Conservation (phyloP, 2,888 invertebrate species). For the Zonitis immaculata region DNA sequence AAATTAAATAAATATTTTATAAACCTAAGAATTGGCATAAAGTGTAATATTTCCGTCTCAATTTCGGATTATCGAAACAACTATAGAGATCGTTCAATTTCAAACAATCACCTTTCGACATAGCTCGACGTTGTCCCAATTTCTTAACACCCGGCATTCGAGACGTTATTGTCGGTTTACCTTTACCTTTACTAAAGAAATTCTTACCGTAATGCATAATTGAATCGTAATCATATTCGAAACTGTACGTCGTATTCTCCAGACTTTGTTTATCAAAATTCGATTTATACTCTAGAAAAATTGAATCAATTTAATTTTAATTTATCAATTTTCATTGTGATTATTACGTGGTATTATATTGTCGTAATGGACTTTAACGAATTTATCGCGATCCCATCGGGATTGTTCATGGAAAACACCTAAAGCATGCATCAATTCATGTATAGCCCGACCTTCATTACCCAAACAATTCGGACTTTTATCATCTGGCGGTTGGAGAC, state of each 20-base stretch:
- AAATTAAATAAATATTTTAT: slow-evolving; percentile 28
- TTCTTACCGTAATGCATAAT: slow-evolving; percentile 74
- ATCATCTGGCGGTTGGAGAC: slow-evolving; percentile 60
- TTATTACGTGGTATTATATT: slow-evolving; percentile 60
- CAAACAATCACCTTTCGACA: slow-evolving; percentile 63
- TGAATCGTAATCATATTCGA: slow-evolving; percentile 72
- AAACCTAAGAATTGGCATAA: slow-evolving; percentile 54
- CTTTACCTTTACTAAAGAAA: slow-evolving; percentile 60
- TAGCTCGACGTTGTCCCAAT: slow-evolving; percentile 59
- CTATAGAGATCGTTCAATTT: slow-evolving; percentile 65
- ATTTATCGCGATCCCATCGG: slow-evolving; percentile 66
- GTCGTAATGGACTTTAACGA: slow-evolving; percentile 63
- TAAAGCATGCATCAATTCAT: slow-evolving; percentile 76
- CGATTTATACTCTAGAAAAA: slow-evolving; percentile 53
- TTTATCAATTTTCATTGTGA: too few relatives aligned
- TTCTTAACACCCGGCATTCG: slow-evolving; percentile 52
- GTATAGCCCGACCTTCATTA: slow-evolving; percentile 67
- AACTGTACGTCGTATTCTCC: slow-evolving; percentile 60
- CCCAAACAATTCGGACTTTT: slow-evolving; percentile 61
- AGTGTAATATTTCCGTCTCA: slow-evolving; percentile 53
- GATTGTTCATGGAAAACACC: slow-evolving; percentile 81
- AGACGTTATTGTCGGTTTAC: slow-evolving; percentile 60
- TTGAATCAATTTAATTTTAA: too few relatives aligned
- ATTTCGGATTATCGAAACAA: slow-evolving; percentile 52
- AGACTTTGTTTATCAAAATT: slow-evolving; percentile 64